These are phyloP conservation scores for Pyxicephalus adspersus DNA, from an alignment of 2,113 vertebrate genomes.

Conservation along the genomic window DNA sequence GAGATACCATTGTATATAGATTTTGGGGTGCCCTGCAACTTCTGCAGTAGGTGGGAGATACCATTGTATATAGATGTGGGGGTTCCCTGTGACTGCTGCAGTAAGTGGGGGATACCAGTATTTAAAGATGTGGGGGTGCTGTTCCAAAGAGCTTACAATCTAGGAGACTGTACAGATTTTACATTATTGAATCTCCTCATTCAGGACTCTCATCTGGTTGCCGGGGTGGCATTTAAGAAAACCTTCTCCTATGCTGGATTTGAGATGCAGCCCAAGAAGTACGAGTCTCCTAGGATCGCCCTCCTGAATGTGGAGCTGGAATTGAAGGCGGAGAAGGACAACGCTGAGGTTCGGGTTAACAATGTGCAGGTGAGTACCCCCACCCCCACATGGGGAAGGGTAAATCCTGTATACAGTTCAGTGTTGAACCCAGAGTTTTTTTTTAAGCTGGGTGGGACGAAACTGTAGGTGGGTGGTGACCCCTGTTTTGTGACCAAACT, in stretches of 20 bases:
- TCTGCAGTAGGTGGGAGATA: too few species aligned
- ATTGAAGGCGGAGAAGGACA: constrained; percentile 97
- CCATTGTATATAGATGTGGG: too few species aligned
- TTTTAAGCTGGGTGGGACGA: too few species aligned
- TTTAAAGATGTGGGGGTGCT: too few species aligned
- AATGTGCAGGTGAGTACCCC: constrained; percentile 89
- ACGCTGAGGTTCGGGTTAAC: constrained; percentile 91
- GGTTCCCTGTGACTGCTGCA: too few species aligned
- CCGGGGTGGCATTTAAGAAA: constrained; percentile 96
- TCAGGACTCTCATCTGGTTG: constrained; percentile 91
- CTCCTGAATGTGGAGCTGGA: constrained; percentile 95
- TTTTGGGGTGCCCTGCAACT: too few species aligned
- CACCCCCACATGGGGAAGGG: background rate
- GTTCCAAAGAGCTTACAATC: background rate
- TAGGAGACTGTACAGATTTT: background rate
- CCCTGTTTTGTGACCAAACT: too few species aligned
- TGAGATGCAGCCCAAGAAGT: constrained; percentile 98
- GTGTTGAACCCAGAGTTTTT: too few species aligned
- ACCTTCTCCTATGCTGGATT: constrained; percentile 97
- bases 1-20: too few species aligned
- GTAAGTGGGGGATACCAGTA: too few species aligned
- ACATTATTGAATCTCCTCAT: background rate
- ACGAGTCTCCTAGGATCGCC: constrained; percentile 85
- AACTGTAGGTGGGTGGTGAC: too few species aligned
- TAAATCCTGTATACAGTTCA: too few species aligned